Evolutionary conservation across 2,113 vertebrate species (phyloP).

Genomic region (Triplophysa dalaica): DNA sequence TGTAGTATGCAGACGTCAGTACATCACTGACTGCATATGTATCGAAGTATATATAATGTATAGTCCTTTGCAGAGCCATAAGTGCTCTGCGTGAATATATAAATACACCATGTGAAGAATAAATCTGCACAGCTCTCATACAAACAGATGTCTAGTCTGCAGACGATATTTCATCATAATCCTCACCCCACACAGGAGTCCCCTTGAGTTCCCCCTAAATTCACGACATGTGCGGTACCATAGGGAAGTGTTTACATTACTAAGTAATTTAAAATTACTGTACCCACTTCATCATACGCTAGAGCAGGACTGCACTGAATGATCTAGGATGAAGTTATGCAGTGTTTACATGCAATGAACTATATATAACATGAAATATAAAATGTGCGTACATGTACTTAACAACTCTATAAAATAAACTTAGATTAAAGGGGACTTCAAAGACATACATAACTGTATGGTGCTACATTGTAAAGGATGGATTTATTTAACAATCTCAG

Average conservation of each 20-base stretch:
- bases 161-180: slow-evolving; percentile 40
- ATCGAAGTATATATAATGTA: slow-evolving; percentile 1
- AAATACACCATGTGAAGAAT: slow-evolving; percentile 17
- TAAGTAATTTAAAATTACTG: slow-evolving; percentile 21
- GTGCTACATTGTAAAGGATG: background rate
- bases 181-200: slow-evolving; percentile 13
- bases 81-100: slow-evolving; percentile 5
- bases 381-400: background rate
- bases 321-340: background rate
- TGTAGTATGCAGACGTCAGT: background rate
- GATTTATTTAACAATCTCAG: background rate
- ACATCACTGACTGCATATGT: slow-evolving; percentile 1
- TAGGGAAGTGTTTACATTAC: slow-evolving; percentile 32
- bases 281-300: background rate
- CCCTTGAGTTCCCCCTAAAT: background rate
- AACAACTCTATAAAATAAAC: slow-evolving; percentile 8
- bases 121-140: slow-evolving; percentile 25
- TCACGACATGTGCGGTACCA: background rate
- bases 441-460: slow-evolving; percentile 3
- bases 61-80: background rate
- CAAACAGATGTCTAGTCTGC: slow-evolving; percentile 35
- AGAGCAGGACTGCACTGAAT: background rate
- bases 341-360: too few species aligned
- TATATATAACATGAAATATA: too few species aligned
- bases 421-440: background rate